Conservation (phyloP, 2,888 invertebrate species). For the Aphrophora alni region DNA sequence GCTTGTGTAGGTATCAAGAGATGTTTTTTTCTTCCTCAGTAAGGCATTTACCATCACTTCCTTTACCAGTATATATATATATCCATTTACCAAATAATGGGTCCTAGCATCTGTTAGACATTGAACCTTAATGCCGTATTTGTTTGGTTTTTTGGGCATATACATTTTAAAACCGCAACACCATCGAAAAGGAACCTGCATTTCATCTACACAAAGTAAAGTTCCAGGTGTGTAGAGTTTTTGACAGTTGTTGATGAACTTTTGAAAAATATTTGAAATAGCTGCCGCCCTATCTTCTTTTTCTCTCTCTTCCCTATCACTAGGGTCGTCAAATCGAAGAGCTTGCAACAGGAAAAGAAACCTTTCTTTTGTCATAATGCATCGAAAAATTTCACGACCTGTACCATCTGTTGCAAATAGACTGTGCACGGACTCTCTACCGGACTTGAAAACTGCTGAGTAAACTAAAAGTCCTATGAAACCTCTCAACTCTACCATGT, state of each 20-base stretch:
- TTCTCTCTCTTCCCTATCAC: slow-evolving; percentile 4
- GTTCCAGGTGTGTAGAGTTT: slow-evolving; percentile 30
- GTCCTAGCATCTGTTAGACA: too few relatives aligned
- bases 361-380: slow-evolving; percentile 19
- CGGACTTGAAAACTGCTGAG: slow-evolving; percentile 17
- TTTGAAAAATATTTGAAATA: slow-evolving; percentile 37
- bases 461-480: slow-evolving; percentile 32
- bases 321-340: slow-evolving; percentile 20
- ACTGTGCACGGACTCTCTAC: slow-evolving; percentile 14
- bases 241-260: slow-evolving; percentile 38
- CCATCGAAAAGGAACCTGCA: slow-evolving; percentile 40
- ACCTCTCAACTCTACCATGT: slow-evolving; percentile 27
- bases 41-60: slow-evolving; percentile 47
- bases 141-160: slow-evolving; percentile 39
- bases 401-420: slow-evolving; percentile 37
- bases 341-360: slow-evolving; percentile 21
- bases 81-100: slow-evolving; percentile 48
- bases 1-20: slow-evolving; percentile 52
- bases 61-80: too few relatives aligned
- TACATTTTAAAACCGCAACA: slow-evolving; percentile 38
- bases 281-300: slow-evolving; percentile 29
- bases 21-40: slow-evolving; percentile 48
- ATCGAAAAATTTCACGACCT: slow-evolving; percentile 29
- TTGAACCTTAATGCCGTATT: too few relatives aligned
- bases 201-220: slow-evolving; percentile 39